These are phyloP conservation scores for Sialis fuliginosa DNA, from an alignment of 2,888 invertebrate species.

Conservation along the genomic window DNA sequence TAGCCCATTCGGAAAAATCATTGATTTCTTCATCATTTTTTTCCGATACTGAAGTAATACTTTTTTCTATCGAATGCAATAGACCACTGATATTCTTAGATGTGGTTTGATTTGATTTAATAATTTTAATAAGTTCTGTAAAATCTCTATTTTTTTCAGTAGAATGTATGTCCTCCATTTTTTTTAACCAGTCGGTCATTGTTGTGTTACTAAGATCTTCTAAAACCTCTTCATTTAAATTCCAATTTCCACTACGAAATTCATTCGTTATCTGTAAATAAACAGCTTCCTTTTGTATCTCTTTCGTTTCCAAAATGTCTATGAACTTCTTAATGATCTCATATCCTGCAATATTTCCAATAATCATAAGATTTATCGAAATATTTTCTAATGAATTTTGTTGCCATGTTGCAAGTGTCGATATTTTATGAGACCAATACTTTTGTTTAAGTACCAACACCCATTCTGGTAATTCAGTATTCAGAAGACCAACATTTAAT, in stretches of 20 bases:
- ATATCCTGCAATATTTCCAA: constrained; percentile 8
- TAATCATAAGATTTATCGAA: constrained; percentile 8
- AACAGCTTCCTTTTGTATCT: constrained; percentile 3
- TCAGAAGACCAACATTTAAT: constrained; percentile 3
- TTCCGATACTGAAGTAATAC: not conserved
- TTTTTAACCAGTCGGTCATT: constrained; percentile 3
- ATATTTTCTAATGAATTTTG: constrained; percentile 7
- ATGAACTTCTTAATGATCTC: constrained; percentile 6
- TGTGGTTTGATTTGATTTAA: too few species aligned
- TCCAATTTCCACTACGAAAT: constrained; percentile 8
- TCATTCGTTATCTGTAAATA: constrained; percentile 4
- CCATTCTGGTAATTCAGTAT: constrained; percentile 11
- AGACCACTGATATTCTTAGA: too few species aligned
- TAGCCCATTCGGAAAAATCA: constrained; percentile 5
- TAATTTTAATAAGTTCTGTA: constrained; percentile 8
- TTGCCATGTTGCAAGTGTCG: constrained; percentile 8
- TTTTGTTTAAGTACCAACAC: constrained; percentile 10
- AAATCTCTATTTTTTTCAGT: constrained; percentile 5
- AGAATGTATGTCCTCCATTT: constrained; percentile 3
- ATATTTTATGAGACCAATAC: constrained; percentile 8
- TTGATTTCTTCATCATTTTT: constrained; percentile 1
- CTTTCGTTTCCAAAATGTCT: constrained; percentile 4
- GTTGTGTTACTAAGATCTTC: constrained; percentile 2
- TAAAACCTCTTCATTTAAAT: constrained; percentile 7
- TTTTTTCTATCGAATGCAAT: constrained; percentile 1